Evolutionary conservation across 2,797 vertebrate genomes (phyloP).

Genomic region (Rhyacichthys aspro): DNA sequence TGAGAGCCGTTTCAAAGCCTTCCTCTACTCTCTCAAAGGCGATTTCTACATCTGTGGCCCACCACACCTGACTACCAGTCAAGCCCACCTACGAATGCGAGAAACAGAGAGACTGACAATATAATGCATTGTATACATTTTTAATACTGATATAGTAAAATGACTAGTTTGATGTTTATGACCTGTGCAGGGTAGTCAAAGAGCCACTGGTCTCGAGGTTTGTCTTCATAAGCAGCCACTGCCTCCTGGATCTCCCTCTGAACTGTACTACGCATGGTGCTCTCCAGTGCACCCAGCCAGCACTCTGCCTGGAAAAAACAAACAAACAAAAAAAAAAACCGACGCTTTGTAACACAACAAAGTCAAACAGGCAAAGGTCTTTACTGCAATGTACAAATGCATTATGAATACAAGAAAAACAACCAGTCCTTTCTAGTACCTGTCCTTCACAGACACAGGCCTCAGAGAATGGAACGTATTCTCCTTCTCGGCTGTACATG

Average conservation of each 20-base stretch:
- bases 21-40: slow-evolving; percentile 82
- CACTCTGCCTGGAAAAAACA: slow-evolving; percentile 66
- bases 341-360: too few species aligned
- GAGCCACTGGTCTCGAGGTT: slow-evolving; percentile 80
- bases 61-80: slow-evolving; percentile 80
- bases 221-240: slow-evolving; percentile 78
- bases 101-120: background rate
- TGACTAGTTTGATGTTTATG: background rate
- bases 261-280: slow-evolving; percentile 72
- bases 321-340: too few species aligned
- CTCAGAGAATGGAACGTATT: slow-evolving; percentile 80
- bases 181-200: slow-evolving; percentile 80
- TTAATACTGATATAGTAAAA: background rate
- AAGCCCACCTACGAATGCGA: slow-evolving; percentile 65
- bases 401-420: background rate
- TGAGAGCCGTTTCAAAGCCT: slow-evolving; percentile 80
- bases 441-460: slow-evolving; percentile 76
- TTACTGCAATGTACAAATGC: background rate
- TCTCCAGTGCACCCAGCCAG: slow-evolving; percentile 75
- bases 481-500: slow-evolving; percentile 84
- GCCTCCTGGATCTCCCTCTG: slow-evolving; percentile 80
- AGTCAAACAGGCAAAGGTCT: slow-evolving; percentile 4
- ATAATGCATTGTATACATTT: background rate
- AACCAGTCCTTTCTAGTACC: slow-evolving; percentile 45
- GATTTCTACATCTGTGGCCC: slow-evolving; percentile 78